A percentile compares a stretch with the other conserved stretches of the same genome.
These are phyloP conservation scores for Drosophila ustulata DNA, from an alignment of 2,888 invertebrate genomes.

Conservation along the genomic window DNA sequence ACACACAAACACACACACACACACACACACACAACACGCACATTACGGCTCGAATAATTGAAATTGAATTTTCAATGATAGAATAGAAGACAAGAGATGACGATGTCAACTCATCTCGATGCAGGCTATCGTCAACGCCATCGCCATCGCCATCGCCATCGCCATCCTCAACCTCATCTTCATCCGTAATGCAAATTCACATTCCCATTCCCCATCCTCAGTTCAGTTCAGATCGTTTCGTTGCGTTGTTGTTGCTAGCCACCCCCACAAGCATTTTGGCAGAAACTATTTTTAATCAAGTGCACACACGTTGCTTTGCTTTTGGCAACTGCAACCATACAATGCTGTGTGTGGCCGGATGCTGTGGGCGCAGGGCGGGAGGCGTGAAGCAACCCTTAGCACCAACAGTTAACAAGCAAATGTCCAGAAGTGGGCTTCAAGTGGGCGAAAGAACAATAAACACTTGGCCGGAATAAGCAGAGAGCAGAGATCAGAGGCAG, in stretches of 20 bases:
- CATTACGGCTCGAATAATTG: conserved; percentile 63
- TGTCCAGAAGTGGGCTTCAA: conserved; percentile 39
- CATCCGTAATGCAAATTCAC: not conserved
- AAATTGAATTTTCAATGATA: conserved; percentile 80
- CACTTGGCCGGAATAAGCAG: conserved; percentile 54
- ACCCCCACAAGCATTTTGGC: conserved; percentile 58
- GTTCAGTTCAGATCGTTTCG: conserved; percentile 14
- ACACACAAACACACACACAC: conserved; percentile 29
- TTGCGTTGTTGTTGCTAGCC: conserved; percentile 54
- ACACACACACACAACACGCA: conserved; percentile 27
- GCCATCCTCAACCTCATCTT: not conserved
- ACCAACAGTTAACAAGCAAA: conserved; percentile 43
- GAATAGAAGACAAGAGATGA: conserved; percentile 43
- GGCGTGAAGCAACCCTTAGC: conserved; percentile 34
- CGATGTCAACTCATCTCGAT: conserved; percentile 41
- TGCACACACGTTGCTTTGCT: conserved; percentile 52
- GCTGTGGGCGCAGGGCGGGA: conserved; percentile 41
- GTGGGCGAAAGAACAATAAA: conserved; percentile 61
- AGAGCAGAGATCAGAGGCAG: not conserved
- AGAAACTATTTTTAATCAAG: conserved; percentile 75
- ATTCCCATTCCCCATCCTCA: not conserved
- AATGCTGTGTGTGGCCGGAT: conserved; percentile 43
- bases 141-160: not conserved
- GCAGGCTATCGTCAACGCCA: not conserved
- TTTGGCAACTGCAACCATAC: conserved; percentile 65